Evolutionary conservation across 2,888 invertebrate species (phyloP).

Genomic region (Gonocerus acuteangulatus): DNA sequence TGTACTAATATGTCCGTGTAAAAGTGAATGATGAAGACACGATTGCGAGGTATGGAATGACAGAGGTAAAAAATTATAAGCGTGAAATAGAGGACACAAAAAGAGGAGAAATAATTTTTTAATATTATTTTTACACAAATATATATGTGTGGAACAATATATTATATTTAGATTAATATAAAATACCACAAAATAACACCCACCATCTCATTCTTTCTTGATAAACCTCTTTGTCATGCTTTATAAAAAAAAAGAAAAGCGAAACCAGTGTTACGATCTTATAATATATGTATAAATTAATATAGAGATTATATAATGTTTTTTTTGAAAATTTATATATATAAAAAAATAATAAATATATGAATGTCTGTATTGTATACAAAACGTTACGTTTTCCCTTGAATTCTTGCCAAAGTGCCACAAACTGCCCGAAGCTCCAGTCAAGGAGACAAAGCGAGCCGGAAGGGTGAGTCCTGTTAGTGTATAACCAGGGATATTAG

Average conservation of each 20-base stretch:
- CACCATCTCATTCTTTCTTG: too few species aligned
- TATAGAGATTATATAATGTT: conserved; percentile 3
- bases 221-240: too few species aligned
- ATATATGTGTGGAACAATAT: too few species aligned
- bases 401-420: conserved; percentile 37
- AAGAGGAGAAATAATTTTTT: too few species aligned
- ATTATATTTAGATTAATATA: too few species aligned
- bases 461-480: conserved; percentile 11
- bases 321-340: neutral
- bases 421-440: conserved; percentile 5
- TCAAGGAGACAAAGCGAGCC: conserved; percentile 32
- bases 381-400: conserved; percentile 25
- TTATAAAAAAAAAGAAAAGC: too few species aligned
- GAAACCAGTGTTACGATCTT: conserved; percentile 1
- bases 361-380: conserved; percentile 9
- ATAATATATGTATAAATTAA: neutral
- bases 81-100: neutral
- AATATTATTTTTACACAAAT: too few species aligned
- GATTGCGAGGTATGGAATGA: neutral
- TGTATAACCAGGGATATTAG: conserved; percentile 22
- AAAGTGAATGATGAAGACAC: too few species aligned
- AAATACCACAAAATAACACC: too few species aligned
- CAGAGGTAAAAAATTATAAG: neutral
- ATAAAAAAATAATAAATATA: neutral
- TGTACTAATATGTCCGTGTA: too few species aligned